Base-by-base conservation (phyloP, 2,888 invertebrate genomes). In the Amiota minor region DNA sequence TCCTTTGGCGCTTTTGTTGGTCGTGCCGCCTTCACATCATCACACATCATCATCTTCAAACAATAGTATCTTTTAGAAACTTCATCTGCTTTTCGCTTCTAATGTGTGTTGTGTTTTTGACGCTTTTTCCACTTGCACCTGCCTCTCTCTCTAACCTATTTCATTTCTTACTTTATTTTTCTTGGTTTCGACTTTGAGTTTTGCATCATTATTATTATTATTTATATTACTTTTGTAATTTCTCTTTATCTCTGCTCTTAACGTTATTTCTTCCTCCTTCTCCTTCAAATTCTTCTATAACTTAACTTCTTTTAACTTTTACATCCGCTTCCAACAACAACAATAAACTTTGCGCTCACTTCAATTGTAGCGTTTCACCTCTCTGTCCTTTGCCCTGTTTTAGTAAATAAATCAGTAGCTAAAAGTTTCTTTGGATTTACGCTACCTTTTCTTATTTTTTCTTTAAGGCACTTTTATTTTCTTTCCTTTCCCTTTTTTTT, bases 391-490 rank as follows among this genome's bases (percentile, higher is more conserved):
- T 53, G 53, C 3, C 12, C 53, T 14, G 11, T 62, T 62, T 62
- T 35, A 62, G 62, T 62, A 62, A 62, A 62, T 62, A 62, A 62
- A 62, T 62, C 62, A 62, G 62, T 62, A 45, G 62, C 62, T 11
- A 23, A 62, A 62, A 62, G 62, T 62, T 45, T 46, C 62, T 62
- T 62, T 62, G 45, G 35, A 62, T 45, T 62, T 62, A 46, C 45
- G 62, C 53, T 53, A 53, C 53, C 16, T 62, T 16, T n/a, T 16
- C 20, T 62, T 62, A 4, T 11, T 11, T 18, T 59, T 35, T 6
- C 8, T 35, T 35, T 35, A 35, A 35, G 12, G n/a, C n/a, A 53
- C 9, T 53, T 53, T 53, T 14, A 14, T n/a, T 53, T 53, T 9
- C n/a, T 16, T 53, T 53, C 53, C 8, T n/a, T 53, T 53, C 14